These are phyloP conservation scores for Chlorops oryzae DNA, from an alignment of 1,140 invertebrate species.

Conservation along the genomic window DNA sequence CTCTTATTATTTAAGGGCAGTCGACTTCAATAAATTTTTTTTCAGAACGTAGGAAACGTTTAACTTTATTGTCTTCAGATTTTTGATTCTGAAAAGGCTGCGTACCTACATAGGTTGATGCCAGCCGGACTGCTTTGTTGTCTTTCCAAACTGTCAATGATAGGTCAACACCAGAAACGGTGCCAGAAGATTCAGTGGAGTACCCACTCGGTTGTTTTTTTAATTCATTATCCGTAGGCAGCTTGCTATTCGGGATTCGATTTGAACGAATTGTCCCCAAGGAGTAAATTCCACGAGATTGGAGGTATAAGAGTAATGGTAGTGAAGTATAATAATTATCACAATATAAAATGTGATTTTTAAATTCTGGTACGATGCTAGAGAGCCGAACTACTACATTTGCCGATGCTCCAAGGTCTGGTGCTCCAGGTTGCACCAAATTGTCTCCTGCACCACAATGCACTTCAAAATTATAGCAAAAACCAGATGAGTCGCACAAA, in stretches of 20 bases:
- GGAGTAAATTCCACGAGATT: slow-evolving; percentile 8
- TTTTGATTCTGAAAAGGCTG: slow-evolving; percentile 13
- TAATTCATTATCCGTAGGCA: slow-evolving; percentile 11
- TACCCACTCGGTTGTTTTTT: slow-evolving; percentile 14
- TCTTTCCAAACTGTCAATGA: slow-evolving; percentile 14
- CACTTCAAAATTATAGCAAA: no score
- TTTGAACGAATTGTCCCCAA: slow-evolving; percentile 13
- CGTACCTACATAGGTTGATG: slow-evolving; percentile 11
- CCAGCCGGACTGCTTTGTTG: slow-evolving; percentile 13
- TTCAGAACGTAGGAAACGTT: slow-evolving; percentile 14
- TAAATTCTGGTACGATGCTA: slow-evolving; percentile 12
- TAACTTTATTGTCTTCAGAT: slow-evolving; percentile 10
- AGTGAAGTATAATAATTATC: slow-evolving; percentile 14
- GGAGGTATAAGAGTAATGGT: no score
- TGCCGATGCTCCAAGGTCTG: no score
- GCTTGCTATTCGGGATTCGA: slow-evolving; percentile 12
- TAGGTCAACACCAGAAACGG: slow-evolving; percentile 7
- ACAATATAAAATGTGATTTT: slow-evolving; percentile 9
- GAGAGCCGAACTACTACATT: slow-evolving; percentile 14
- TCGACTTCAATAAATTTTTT: slow-evolving; percentile 11
- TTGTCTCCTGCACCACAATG: no score
- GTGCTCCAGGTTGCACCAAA: slow-evolving; percentile 11
- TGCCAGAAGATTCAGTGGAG: slow-evolving; percentile 11
- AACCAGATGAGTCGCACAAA: no score
- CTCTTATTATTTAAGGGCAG: slow-evolving; percentile 11